These are phyloP conservation scores for Corythornis cristatus DNA, from an alignment of 2,113 vertebrate genomes.

Conservation along the genomic window DNA sequence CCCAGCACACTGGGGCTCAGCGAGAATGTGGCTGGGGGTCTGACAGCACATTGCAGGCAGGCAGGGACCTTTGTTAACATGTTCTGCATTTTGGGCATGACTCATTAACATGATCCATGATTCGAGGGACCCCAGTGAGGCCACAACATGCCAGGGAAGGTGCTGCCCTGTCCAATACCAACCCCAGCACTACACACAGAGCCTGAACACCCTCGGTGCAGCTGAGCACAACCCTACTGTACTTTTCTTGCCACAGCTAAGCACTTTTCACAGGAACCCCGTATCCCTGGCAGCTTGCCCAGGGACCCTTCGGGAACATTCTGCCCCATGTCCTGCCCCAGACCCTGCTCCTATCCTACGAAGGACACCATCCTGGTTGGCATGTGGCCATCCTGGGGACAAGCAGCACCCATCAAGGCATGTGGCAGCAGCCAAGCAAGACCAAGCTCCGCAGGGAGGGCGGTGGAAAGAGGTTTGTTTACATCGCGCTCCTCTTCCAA, in stretches of 20 bases:
- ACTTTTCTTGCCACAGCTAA: neutral
- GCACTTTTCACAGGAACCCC: neutral
- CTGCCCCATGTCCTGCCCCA: neutral
- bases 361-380: neutral
- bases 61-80: neutral
- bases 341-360: fast-evolving
- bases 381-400: fast-evolving
- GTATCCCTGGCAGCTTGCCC: fast-evolving
- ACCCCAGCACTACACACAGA: fast-evolving
- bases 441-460: fast-evolving
- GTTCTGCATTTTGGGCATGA: neutral
- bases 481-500: neutral
- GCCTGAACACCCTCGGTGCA: fast-evolving
- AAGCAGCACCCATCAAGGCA: neutral
- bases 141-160: neutral
- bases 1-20: fast-evolving
- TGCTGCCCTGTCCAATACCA: fast-evolving
- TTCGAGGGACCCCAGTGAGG: neutral
- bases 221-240: neutral
- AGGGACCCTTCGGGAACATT: neutral
- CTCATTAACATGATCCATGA: neutral
- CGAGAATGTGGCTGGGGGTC: neutral
- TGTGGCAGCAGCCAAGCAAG: fast-evolving
- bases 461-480: neutral
- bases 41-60: conserved; percentile 2